Evolutionary conservation across 2,888 invertebrate genomes (phyloP).

Genomic region (Conomelus anceps): DNA sequence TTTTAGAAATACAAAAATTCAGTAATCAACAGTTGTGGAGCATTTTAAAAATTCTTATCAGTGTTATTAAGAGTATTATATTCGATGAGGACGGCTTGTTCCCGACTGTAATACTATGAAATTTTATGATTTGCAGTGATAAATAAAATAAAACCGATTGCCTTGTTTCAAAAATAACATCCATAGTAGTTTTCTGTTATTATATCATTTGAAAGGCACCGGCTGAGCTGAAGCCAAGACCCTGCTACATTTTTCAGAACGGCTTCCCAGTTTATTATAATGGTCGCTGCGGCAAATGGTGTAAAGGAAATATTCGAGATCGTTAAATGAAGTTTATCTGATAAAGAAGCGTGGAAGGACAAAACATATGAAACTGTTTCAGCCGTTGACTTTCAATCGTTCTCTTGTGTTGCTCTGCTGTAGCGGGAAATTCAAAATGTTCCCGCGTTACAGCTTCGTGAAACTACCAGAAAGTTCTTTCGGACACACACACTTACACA

Average conservation of each 20-base stretch:
- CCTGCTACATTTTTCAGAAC: background rate
- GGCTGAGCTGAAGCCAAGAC: background rate
- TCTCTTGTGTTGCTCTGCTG: background rate
- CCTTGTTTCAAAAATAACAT: no score
- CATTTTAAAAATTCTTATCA: no score
- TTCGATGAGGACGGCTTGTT: no score
- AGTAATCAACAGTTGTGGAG: no score
- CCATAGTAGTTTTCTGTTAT: background rate
- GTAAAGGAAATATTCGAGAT: background rate
- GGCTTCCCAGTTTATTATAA: background rate
- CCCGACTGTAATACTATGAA: no score
- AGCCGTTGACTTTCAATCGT: slow-evolving; percentile 4
- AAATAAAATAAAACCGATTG: no score
- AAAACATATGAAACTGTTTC: slow-evolving; percentile 6
- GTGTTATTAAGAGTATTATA: no score
- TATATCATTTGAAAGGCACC: background rate
- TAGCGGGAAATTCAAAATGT: background rate
- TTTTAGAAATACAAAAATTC: no score
- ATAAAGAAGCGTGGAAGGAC: background rate
- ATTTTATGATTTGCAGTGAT: no score
- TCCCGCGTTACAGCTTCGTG: background rate
- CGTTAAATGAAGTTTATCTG: background rate
- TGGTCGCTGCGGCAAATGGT: background rate
- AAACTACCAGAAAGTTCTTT: background rate
- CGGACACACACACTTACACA: background rate